A percentile compares a stretch with the other conserved stretches of the same genome.
Evolutionary conservation across 1,140 invertebrate species (phyloP).

Genomic region (Heliconius eleuchia): DNA sequence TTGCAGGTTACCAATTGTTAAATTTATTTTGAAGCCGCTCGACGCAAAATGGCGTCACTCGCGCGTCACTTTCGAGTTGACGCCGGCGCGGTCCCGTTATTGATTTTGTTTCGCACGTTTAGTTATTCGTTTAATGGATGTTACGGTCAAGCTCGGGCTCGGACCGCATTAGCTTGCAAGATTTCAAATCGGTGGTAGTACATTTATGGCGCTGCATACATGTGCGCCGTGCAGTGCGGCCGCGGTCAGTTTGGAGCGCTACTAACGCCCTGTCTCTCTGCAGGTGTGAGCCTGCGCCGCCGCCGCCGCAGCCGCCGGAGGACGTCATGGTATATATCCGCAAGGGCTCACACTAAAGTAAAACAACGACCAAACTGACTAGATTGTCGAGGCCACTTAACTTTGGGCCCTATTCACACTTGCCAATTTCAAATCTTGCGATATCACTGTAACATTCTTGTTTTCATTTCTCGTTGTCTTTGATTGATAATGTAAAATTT

Average conservation of each 20-base stretch:
- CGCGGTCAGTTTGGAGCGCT: conserved; percentile 77
- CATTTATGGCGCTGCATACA: conserved; percentile 41
- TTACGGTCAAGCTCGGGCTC: conserved; percentile 58
- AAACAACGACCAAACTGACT: conserved; percentile 80
- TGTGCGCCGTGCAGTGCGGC: conserved; percentile 29
- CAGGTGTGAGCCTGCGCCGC: conserved; percentile 82
- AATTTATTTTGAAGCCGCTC: conserved; percentile 66
- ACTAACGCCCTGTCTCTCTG: conserved; percentile 82
- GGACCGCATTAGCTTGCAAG: conserved; percentile 64
- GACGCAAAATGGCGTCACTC: conserved; percentile 78
- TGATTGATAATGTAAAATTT: conserved; percentile 64
- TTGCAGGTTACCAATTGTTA: conserved; percentile 58
- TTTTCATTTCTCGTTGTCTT: conserved; percentile 71
- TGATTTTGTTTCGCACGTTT: conserved; percentile 59
- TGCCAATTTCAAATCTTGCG: conserved; percentile 81
- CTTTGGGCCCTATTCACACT: conserved; percentile 80
- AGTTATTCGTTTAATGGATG: conserved; percentile 53
- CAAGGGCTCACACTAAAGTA: conserved; percentile 83
- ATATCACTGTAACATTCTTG: conserved; percentile 78
- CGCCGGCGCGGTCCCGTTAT: conserved; percentile 72
- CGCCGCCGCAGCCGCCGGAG: conserved; percentile 78
- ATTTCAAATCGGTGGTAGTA: conserved; percentile 77
- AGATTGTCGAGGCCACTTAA: conserved; percentile 80
- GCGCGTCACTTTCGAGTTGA: conserved; percentile 67
- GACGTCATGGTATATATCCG: conserved; percentile 85